phyloP scores from a whole-genome alignment of 2,797 vertebrate species.

The Ptychobarbus kaznakovi region DNA sequence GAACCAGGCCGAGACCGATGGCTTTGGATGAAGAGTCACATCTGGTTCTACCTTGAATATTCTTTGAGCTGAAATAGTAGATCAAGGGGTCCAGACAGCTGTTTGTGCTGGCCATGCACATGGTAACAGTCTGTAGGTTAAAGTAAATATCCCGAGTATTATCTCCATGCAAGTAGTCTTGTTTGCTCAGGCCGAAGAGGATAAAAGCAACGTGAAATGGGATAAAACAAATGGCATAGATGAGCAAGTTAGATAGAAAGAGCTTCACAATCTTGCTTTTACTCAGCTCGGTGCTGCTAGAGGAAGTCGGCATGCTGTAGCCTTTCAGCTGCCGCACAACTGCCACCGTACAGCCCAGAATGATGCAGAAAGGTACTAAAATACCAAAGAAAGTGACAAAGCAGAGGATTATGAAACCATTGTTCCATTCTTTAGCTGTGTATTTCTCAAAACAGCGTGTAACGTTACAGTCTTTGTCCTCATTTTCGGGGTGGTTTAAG shows the following conservation, averaged over 20 bases:
- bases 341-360: slow-evolving; percentile 53
- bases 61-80: slow-evolving; percentile 59
- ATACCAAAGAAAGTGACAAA: slow-evolving; percentile 36
- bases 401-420: slow-evolving; percentile 56
- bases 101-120: slow-evolving; percentile 64
- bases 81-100: slow-evolving; percentile 63
- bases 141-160: neutral
- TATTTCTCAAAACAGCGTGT: slow-evolving; percentile 56
- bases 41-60: slow-evolving; percentile 33
- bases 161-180: accelerated
- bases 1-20: neutral
- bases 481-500: slow-evolving; percentile 35
- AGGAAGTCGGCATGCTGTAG: slow-evolving; percentile 1
- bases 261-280: slow-evolving; percentile 58
- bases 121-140: slow-evolving; percentile 52
- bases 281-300: neutral
- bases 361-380: slow-evolving; percentile 55
- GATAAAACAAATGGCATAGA: slow-evolving; percentile 62
- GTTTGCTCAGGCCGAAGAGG: slow-evolving; percentile 45
- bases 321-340: slow-evolving; percentile 45
- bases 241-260: slow-evolving; percentile 60
- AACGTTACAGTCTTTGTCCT: neutral
- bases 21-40: slow-evolving; percentile 20
- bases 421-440: neutral
- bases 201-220: slow-evolving; percentile 60